Percentiles rank a stretch among this genome's conserved stretches.
These are phyloP conservation scores for Idaea biselata DNA, from an alignment of 2,888 invertebrate species.

Conservation along the genomic window DNA sequence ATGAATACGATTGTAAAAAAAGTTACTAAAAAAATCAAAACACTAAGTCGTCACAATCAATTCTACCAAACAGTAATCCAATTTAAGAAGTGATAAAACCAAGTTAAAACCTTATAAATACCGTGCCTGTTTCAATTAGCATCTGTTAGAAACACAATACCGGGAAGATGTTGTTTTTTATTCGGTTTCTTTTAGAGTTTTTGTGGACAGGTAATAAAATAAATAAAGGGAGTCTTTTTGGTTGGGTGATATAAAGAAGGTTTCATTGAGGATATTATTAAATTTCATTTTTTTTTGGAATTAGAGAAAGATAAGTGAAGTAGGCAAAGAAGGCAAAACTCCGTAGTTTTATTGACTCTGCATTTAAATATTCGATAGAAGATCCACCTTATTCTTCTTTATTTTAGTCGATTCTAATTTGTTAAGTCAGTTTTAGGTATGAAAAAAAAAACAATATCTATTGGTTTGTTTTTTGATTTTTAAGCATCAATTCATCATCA, in stretches of 20 bases:
- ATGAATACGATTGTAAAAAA: background rate
- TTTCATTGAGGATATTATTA: background rate
- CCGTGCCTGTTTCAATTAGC: conserved; percentile 54
- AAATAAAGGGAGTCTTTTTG: conserved; percentile 19
- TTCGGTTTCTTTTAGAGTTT: conserved; percentile 29
- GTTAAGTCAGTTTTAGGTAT: too few relatives aligned
- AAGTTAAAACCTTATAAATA: background rate
- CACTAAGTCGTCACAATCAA: background rate
- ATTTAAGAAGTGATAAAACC: background rate
- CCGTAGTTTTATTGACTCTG: too few relatives aligned
- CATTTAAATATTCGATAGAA: too few relatives aligned
- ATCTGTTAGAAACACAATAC: conserved; percentile 42
- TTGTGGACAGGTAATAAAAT: conserved; percentile 55
- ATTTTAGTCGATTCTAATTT: too few relatives aligned
- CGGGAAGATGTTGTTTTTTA: conserved; percentile 35
- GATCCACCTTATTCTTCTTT: too few relatives aligned
- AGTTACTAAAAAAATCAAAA: background rate
- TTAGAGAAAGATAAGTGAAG: background rate
- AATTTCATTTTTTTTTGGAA: too few relatives aligned
- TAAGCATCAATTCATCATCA: too few relatives aligned
- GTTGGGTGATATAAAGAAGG: background rate
- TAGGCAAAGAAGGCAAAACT: background rate
- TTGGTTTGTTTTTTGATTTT: too few relatives aligned
- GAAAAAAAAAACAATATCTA: too few relatives aligned
- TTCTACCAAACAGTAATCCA: background rate